Base-by-base conservation (phyloP, 2,888 invertebrate species). In the Amorpha juglandis region DNA sequence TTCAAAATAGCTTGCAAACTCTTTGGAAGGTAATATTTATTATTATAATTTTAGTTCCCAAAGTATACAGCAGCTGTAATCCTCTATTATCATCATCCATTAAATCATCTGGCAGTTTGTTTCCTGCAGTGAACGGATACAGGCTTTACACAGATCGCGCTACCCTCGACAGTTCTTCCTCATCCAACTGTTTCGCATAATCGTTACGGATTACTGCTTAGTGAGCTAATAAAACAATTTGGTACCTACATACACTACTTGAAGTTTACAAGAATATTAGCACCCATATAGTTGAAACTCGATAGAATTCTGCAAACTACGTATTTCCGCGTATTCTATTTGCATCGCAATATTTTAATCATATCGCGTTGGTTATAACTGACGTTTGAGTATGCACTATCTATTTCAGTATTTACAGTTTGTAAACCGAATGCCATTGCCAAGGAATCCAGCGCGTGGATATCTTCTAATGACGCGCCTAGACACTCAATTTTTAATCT, bases 391-490 rank as follows among this genome's bases (percentile, higher is more conserved):
- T 51, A 51, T 63, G 63, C 51, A 63, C 73, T 78, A 78, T 82
- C 81, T 86, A 87, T 87, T 88, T 86, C 71, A 69, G 79, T 74
- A 68, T 64, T 47, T 65, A 70, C 72, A 74, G 70, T 78, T 45
- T 66, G 68, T 68, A 73, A 74, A 76, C 74, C 78, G 79, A 87
- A 83, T 86, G 83, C 81, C 87, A 89, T 73, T 89, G 89, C 89
- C 89, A 89, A 89, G 87, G 87, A 84, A 88, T 88, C 84, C 70
- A 58, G 58, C 38, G 53, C 53, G 45, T 45, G 14, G 45, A 45
- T 45, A 14, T 12, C 12, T 9, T 45, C 45, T 1, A 12, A 45
- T 45, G 45, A 45, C 45, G 14, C 45, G 14, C 45, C 8, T 42
- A 11, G 45, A 12, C 45, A 45, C 14, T 14, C 45, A 45, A 45